Evolutionary conservation across 2,113 vertebrate species (phyloP), one percentile per base, ranked within the genome.

Genomic region (Psephotus haematonotus): DNA sequence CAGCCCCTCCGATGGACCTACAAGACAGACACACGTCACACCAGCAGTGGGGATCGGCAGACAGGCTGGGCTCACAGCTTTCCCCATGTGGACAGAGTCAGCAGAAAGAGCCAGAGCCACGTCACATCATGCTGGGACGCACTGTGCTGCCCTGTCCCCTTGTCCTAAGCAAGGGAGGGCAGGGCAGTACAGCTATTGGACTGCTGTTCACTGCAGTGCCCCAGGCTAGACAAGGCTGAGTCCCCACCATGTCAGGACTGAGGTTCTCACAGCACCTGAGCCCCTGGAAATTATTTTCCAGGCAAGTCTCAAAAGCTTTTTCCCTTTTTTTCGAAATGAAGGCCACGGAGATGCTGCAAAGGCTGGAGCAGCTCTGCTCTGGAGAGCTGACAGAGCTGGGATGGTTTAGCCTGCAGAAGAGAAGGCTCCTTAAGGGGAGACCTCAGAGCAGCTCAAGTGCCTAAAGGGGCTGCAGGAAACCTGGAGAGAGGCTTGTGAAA

Each of bases 1-100:
- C 63, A 98, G 97, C 24, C 98, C 98, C 76, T 99, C 99, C 35
- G 98, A 98, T 28, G 99, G 99, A 92, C 99, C 99, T 99, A 98
- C 93, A 96, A 90, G 89, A 97, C 70, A 96, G n/a, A 96, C 8
- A 10, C 0, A 4, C 0, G 2, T 85, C 31, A 20, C 46, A 62
- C 11, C 4, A 0, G 41, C 1, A 1, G 25, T 4, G 2, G 18
- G 43, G 39, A 69, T 27, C 55, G 53, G 17, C 0, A 0, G 39
- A 72, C 35, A 35, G 31, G 41, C 24, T 1, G 10, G 23, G 37
- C 35, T 53, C 46, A 44, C 31, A 31, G 44, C 57, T 25, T 14
- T 23, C 12, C 8, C n/a, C 3, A 4, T 1, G 0, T 3, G 1
- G 31, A 18, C 33, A 43, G 35, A 60, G 17, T n/a, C 35, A 15